Conservation (phyloP, 2,888 invertebrate genomes). For the Sphaeridia pumilis region DNA sequence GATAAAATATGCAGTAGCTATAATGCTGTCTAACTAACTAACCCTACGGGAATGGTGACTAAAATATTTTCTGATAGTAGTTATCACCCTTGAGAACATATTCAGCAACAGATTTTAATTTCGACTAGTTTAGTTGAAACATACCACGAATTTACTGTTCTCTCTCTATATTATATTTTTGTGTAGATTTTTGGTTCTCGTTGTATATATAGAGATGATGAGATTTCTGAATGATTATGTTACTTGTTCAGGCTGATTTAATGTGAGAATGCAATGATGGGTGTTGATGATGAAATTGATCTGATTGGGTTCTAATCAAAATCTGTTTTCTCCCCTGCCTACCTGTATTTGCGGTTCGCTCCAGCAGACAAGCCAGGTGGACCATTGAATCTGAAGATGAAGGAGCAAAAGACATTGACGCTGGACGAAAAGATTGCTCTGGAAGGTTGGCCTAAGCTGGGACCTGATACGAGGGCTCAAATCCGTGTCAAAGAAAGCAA, state of each 20-base stretch:
- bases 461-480: slow-evolving; percentile 72
- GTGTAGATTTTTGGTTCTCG: neutral
- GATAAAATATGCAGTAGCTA: too few relatives aligned
- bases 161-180: slow-evolving; percentile 1
- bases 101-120: too few relatives aligned
- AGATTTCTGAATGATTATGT: neutral
- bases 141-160: neutral
- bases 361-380: slow-evolving; percentile 17
- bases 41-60: too few relatives aligned
- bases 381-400: slow-evolving; percentile 39
- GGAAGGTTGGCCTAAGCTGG: slow-evolving; percentile 81
- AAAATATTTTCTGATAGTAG: too few relatives aligned
- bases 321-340: too few relatives aligned
- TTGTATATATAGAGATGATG: neutral
- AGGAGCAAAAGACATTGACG: slow-evolving; percentile 54
- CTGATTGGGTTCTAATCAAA: neutral
- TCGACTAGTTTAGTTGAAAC: too few relatives aligned
- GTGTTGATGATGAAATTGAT: neutral
- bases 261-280: too few relatives aligned
- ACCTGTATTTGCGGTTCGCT: too few relatives aligned
- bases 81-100: too few relatives aligned
- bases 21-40: too few relatives aligned
- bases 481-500: slow-evolving; percentile 93
- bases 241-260: neutral
- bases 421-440: slow-evolving; percentile 76